These are phyloP conservation scores for Andrena chrysosceles DNA, from an alignment of 2,888 invertebrate genomes.

Conservation along the genomic window DNA sequence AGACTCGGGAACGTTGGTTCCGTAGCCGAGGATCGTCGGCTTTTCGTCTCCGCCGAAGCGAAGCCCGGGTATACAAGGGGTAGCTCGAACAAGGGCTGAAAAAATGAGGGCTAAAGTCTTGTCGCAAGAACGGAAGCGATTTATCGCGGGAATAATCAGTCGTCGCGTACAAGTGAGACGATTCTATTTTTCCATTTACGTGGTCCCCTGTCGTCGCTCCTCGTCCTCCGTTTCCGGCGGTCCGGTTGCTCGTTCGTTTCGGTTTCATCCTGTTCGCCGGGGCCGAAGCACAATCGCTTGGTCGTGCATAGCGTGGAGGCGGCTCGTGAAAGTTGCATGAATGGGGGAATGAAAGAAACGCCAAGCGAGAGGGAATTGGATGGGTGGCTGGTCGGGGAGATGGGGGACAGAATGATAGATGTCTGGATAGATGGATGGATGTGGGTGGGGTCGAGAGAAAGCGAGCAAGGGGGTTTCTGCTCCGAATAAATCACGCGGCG, in stretches of 20 bases:
- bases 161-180: slow-evolving; percentile 42
- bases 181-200: slow-evolving; percentile 57
- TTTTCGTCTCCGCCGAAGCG: not conserved
- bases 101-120: slow-evolving; percentile 33
- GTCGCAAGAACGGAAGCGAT: slow-evolving; percentile 50
- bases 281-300: slow-evolving; percentile 54
- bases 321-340: slow-evolving; percentile 61
- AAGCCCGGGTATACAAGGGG: not conserved
- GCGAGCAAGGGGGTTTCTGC: not conserved
- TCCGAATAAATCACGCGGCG: slow-evolving; percentile 61
- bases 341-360: slow-evolving; percentile 56
- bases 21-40: not conserved
- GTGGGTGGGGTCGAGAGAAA: slow-evolving; percentile 17
- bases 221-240: slow-evolving; percentile 20
- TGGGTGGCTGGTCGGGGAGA: slow-evolving; percentile 11
- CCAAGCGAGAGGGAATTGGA: slow-evolving; percentile 32
- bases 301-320: slow-evolving; percentile 52
- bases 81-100: not conserved
- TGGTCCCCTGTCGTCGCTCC: not conserved
- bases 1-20: not conserved
- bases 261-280: slow-evolving; percentile 42
- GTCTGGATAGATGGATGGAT: slow-evolving; percentile 45
- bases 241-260: slow-evolving; percentile 47
- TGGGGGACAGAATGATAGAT: slow-evolving; percentile 57
- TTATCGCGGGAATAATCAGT: slow-evolving; percentile 60